A percentile compares a stretch with the other conserved stretches of the same genome.
Conservation (phyloP, 2,888 invertebrate species). For the Cosmia pyralina region DNA sequence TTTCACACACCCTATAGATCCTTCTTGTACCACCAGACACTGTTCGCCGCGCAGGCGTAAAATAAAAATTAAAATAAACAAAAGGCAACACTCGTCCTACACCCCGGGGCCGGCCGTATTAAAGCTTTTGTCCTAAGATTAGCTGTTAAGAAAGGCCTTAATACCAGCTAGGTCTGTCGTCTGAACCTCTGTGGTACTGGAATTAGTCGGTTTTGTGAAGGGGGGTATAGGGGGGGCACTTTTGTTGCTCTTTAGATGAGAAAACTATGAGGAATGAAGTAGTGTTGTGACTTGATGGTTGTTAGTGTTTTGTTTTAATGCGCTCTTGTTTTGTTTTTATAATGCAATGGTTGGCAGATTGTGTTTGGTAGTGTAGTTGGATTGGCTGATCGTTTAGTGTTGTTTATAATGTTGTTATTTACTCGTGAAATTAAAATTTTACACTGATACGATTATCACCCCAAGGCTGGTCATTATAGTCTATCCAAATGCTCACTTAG, state of each 20-base stretch:
- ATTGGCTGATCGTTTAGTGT: background rate
- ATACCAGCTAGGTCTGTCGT: conserved; percentile 70
- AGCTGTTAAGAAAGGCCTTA: conserved; percentile 86
- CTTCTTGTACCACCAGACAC: conserved; percentile 76
- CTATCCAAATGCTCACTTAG: background rate
- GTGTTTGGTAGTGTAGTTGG: background rate
- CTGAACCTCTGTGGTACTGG: conserved; percentile 65
- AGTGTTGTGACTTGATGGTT: conserved; percentile 60
- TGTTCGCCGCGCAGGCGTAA: conserved; percentile 81
- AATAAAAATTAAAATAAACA: conserved; percentile 90
- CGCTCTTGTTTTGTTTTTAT: conserved; percentile 32
- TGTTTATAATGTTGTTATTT: background rate
- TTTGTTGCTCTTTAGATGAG: conserved; percentile 58
- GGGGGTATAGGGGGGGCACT: conserved; percentile 17
- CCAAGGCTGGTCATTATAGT: too few species aligned
- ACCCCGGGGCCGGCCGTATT: conserved; percentile 84
- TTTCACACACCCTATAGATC: conserved; percentile 70
- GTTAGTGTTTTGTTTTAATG: conserved; percentile 56
- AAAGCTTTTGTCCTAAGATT: conserved; percentile 90
- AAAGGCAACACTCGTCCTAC: conserved; percentile 85
- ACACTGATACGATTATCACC: background rate
- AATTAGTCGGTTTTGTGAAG: conserved; percentile 65
- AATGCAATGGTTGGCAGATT: background rate
- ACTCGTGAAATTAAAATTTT: too few species aligned
- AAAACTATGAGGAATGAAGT: conserved; percentile 67